These are phyloP conservation scores for Leucania comma DNA, from an alignment of 2,888 invertebrate species.

Conservation along the genomic window DNA sequence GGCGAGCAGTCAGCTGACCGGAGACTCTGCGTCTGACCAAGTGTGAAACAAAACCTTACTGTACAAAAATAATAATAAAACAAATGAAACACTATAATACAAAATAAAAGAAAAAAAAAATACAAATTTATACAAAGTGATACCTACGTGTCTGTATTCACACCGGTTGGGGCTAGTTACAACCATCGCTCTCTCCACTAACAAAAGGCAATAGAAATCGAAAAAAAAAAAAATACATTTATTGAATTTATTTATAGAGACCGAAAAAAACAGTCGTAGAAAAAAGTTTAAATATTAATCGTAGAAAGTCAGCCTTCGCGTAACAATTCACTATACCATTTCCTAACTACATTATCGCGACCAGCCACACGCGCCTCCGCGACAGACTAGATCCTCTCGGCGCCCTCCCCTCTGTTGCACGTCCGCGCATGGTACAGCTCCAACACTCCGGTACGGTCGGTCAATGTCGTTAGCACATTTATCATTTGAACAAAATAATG, in stretches of 20 bases:
- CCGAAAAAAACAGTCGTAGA: constrained; percentile 67
- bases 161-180: constrained; percentile 66
- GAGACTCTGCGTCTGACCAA: constrained; percentile 66
- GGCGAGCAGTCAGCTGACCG: constrained; percentile 36
- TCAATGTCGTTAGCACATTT: constrained; percentile 53
- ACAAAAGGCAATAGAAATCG: constrained; percentile 50
- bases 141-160: constrained; percentile 66
- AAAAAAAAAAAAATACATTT: constrained; percentile 58
- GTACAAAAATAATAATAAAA: constrained; percentile 81
- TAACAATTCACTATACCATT: constrained; percentile 78
- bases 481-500: constrained; percentile 52
- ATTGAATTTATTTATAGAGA: constrained; percentile 63
- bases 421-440: constrained; percentile 14
- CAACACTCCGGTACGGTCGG: constrained; percentile 47
- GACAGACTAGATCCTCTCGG: constrained; percentile 63
- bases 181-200: constrained; percentile 52
- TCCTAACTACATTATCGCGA: constrained; percentile 71
- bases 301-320: constrained; percentile 85
- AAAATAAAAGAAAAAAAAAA: constrained; percentile 81
- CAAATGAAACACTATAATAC: constrained; percentile 82
- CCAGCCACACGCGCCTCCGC: constrained; percentile 62
- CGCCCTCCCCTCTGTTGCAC: constrained; percentile 8
- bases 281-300: constrained; percentile 76
- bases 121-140: constrained; percentile 78
- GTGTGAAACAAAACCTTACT: constrained; percentile 83